Conservation (phyloP, 2,113 vertebrate genomes). For the human region DNA sequence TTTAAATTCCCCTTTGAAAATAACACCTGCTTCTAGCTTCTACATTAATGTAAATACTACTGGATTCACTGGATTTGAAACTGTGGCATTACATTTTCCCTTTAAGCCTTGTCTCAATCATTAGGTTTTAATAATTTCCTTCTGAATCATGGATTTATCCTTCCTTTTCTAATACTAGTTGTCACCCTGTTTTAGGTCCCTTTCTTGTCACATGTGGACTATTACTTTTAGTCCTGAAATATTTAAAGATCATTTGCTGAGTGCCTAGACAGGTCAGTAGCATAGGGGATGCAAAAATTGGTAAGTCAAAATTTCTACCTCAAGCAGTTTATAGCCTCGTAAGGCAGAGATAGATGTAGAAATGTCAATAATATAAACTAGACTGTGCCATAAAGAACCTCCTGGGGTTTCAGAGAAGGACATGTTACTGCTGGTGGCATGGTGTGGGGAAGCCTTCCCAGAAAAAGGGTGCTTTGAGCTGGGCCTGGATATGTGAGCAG, state of each 20-base stretch:
- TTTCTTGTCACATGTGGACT: neutral
- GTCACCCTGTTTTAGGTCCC: neutral
- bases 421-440: neutral
- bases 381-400: neutral
- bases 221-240: neutral
- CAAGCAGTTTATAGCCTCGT: neutral
- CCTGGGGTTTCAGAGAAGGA: neutral
- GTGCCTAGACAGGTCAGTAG: neutral
- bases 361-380: neutral
- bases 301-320: neutral
- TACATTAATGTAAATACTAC: neutral
- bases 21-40: neutral
- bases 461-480: neutral
- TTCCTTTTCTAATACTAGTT: slow-evolving; percentile 15
- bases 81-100: neutral
- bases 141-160: neutral
- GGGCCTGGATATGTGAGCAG: neutral
- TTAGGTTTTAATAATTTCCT: neutral
- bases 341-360: neutral
- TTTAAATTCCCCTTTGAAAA: neutral
- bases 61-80: neutral
- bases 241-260: neutral
- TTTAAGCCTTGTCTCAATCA: neutral
- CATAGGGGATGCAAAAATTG: neutral
- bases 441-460: neutral